Evolutionary conservation across 2,113 vertebrate genomes (phyloP).

Genomic region (Mobula hypostoma): DNA sequence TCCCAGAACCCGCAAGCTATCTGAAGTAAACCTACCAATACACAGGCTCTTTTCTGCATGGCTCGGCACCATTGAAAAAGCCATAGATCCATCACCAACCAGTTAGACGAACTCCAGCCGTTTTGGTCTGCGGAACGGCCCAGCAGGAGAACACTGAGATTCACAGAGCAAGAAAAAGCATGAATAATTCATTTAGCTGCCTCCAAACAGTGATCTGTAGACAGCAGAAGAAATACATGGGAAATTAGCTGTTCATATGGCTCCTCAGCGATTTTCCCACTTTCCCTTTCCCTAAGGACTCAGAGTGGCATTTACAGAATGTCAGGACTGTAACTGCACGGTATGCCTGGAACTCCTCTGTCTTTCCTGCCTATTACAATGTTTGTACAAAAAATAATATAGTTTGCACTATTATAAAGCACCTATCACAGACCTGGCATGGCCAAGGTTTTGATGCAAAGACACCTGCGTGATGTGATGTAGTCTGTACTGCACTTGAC

Average conservation of each 20-base stretch:
- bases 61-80: background rate
- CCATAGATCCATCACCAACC: background rate
- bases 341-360: no score
- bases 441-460: background rate
- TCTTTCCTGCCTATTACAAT: background rate
- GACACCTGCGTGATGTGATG: no score
- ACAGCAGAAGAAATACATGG: background rate
- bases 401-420: background rate
- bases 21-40: no score
- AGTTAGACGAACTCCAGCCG: background rate
- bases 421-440: background rate
- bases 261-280: background rate
- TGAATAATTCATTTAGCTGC: slow-evolving; percentile 25
- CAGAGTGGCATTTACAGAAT: background rate
- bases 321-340: background rate
- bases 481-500: background rate
- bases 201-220: background rate
- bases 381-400: background rate
- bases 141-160: background rate
- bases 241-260: background rate
- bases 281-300: background rate
- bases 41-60: background rate
- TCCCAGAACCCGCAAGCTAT: no score
- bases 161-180: background rate
- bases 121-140: background rate